Evolutionary conservation across 53 echinoderm and acorn worm genomes (phyloP).

Genomic region (Patiria pectinifera): DNA sequence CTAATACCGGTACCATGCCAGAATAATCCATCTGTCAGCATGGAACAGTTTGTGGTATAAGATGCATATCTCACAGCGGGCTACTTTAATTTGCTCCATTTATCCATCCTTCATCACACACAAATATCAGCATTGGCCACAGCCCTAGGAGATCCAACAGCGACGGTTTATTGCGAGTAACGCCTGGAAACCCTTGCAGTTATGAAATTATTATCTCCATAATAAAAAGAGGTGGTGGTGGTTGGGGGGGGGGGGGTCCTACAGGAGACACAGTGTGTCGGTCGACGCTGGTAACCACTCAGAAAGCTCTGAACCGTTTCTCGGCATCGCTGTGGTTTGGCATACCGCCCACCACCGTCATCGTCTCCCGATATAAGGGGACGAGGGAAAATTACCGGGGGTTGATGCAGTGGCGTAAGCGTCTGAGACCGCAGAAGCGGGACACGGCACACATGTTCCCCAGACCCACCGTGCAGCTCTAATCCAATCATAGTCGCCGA

Average conservation of each 20-base stretch:
- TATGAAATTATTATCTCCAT: slow-evolving; percentile 52
- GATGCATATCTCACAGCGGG: neutral
- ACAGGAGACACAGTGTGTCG: neutral
- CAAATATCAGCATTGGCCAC: slow-evolving; percentile 31
- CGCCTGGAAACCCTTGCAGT: slow-evolving; percentile 34
- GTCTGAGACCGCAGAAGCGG: slow-evolving; percentile 45
- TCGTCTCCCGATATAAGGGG: neutral
- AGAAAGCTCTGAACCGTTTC: slow-evolving; percentile 1
- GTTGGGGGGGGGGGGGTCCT: neutral
- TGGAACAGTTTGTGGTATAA: neutral
- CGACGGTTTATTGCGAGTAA: slow-evolving; percentile 44
- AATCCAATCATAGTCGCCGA: slow-evolving; percentile 43
- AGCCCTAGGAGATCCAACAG: slow-evolving; percentile 34
- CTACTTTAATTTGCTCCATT: slow-evolving; percentile 32
- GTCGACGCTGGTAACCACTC: neutral
- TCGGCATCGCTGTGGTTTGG: neutral
- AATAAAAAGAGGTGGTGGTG: neutral
- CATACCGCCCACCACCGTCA: neutral
- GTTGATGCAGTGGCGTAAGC: slow-evolving; percentile 31
- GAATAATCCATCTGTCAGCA: neutral
- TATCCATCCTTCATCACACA: slow-evolving; percentile 45
- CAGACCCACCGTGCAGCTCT: slow-evolving; percentile 36
- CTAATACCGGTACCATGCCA: too few relatives aligned
- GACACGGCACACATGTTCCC: slow-evolving; percentile 61
- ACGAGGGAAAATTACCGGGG: slow-evolving; percentile 34